Percentiles rank a stretch among this genome's conserved stretches.
Conservation (phyloP, 2,888 invertebrate genomes). For the Mallateleia sp. region DNA sequence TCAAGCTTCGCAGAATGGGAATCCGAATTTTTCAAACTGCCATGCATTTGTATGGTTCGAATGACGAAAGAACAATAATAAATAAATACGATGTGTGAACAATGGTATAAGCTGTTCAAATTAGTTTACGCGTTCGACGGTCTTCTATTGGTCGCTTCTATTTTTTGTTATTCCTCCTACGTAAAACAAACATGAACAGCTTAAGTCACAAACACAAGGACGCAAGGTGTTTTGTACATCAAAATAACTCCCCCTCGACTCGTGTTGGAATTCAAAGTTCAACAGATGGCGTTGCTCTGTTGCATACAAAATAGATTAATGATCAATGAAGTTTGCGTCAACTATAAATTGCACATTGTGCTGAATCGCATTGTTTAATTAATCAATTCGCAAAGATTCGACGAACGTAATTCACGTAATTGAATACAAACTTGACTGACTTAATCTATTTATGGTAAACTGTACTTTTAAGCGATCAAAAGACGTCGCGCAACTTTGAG, state of each 20-base stretch:
- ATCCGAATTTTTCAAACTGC: constrained; percentile 29
- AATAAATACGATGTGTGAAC: constrained; percentile 70
- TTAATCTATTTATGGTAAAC: too few species aligned
- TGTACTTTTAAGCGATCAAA: too few species aligned
- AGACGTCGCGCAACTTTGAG: background rate
- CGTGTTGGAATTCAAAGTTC: constrained; percentile 7
- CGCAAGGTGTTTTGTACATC: constrained; percentile 75
- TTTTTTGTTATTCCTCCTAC: too few species aligned
- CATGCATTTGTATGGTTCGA: constrained; percentile 43
- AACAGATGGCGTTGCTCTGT: background rate
- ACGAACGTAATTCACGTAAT: too few species aligned
- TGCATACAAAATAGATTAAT: background rate
- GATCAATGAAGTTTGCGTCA: background rate
- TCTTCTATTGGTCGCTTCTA: constrained; percentile 4
- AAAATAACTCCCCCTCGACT: constrained; percentile 30
- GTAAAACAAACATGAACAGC: constrained; percentile 69
- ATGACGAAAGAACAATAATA: constrained; percentile 52
- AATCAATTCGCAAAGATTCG: too few species aligned
- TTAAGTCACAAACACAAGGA: constrained; percentile 81
- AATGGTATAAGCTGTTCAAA: constrained; percentile 74
- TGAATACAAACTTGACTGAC: too few species aligned
- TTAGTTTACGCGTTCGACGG: constrained; percentile 28
- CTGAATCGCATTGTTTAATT: too few species aligned
- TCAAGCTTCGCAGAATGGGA: background rate
- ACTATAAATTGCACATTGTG: background rate